Percentiles rank a stretch among this genome's conserved stretches.
phyloP scores from a whole-genome alignment of 2,113 vertebrate genomes.

The Hippocampus abdominalis region DNA sequence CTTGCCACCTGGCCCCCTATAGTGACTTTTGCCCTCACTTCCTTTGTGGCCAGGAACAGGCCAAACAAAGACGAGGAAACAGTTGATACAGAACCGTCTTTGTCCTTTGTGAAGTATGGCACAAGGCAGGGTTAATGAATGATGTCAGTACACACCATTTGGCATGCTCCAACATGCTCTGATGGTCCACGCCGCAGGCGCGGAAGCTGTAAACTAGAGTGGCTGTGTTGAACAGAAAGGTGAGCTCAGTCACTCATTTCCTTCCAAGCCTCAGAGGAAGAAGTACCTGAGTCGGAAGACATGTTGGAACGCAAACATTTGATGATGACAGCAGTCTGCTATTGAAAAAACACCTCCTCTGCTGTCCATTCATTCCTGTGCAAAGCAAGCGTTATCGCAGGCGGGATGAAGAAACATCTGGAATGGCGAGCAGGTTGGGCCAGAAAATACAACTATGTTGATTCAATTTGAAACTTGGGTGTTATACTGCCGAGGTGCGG shows the following conservation, averaged over 20 bases:
- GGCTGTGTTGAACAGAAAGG: background rate
- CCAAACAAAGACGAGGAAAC: background rate
- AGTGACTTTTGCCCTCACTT: background rate
- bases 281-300: background rate
- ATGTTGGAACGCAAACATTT: background rate
- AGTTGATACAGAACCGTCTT: background rate
- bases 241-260: background rate
- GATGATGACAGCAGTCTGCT: background rate
- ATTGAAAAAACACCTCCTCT: background rate
- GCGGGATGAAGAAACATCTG: background rate
- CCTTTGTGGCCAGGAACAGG: background rate
- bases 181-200: background rate
- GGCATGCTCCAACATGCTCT: background rate
- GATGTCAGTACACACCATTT: background rate
- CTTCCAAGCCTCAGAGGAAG: background rate
- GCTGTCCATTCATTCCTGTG: background rate
- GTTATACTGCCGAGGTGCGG: background rate
- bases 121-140: background rate
- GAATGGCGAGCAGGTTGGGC: background rate
- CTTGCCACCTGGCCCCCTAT: background rate
- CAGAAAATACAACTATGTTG: background rate
- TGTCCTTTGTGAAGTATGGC: background rate
- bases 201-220: background rate
- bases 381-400: too few species aligned
- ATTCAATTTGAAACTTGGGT: background rate